Percentiles rank a stretch among this genome's conserved stretches.
phyloP scores from a whole-genome alignment of 2,888 invertebrate genomes.

The Lepas anatifera region DNA sequence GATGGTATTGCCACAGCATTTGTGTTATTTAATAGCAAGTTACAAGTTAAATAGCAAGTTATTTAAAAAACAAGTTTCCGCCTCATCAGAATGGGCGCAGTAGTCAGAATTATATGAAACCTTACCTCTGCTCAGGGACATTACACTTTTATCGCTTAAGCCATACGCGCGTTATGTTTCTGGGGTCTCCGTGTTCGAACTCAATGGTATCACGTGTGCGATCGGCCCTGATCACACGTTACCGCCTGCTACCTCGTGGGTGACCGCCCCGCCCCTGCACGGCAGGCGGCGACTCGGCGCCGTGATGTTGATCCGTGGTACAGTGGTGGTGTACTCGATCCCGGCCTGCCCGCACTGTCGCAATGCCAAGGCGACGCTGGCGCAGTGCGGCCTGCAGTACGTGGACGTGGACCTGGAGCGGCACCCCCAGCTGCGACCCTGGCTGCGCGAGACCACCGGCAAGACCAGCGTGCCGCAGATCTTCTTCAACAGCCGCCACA shows the following conservation, averaged over 20 bases:
- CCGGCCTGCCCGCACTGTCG: conserved; percentile 19
- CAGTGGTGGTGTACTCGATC: conserved; percentile 19
- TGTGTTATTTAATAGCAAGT: too few relatives aligned
- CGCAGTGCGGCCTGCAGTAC: conserved; percentile 8
- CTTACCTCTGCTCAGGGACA: not conserved
- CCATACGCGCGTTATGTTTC: not conserved
- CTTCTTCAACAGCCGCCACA: conserved; percentile 23
- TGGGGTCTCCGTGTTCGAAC: not conserved
- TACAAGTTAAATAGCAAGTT: too few relatives aligned
- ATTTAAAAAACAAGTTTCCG: too few relatives aligned
- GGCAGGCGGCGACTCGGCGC: not conserved
- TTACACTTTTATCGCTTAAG: not conserved
- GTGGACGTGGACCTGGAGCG: conserved; percentile 16
- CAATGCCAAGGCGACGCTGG: conserved; percentile 16
- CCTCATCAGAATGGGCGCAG: too few relatives aligned
- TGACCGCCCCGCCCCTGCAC: not conserved
- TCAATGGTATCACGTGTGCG: not conserved
- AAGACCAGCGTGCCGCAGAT: conserved; percentile 25
- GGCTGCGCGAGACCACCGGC: conserved; percentile 17
- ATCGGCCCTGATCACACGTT: not conserved
- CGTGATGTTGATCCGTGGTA: conserved; percentile 9
- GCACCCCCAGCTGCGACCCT: conserved; percentile 11
- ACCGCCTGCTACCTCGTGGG: not conserved
- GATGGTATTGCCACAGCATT: too few relatives aligned
- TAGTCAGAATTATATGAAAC: too few relatives aligned